Evolutionary conservation across 2,797 vertebrate genomes (phyloP), one percentile per base, ranked within the genome.

Genomic region (Triplophysa yarkandensis): DNA sequence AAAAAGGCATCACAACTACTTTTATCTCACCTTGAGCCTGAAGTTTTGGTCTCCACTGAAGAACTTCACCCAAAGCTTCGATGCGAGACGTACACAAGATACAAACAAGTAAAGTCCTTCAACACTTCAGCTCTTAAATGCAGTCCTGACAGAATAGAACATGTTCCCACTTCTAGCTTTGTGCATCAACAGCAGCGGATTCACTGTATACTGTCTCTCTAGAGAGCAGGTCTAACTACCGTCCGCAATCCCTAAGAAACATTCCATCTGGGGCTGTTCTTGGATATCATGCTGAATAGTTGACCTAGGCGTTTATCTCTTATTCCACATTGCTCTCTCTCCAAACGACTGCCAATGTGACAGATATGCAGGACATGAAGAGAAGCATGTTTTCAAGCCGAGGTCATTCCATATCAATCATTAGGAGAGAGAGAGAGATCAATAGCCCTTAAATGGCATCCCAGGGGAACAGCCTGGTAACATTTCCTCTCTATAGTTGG

Each of bases 401-500:
- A 82, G 87, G 87, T 74, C 84, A 74, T 83, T 85, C 73, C 74
- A 73, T 84, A 84, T 64, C 58, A 69, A 66, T 52, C 80, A 88
- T 83, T 83, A 78, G 30, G 44, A 25, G 10, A 48, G 34, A 68
- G 4, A 65, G 30, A 41, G 63, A 23, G 54, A 81, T 83, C 77
- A 23, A 81, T 81, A 50, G 74, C 68, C 70, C 10, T 68, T 67
- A 64, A 76, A 28, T 11, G 44, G n/a, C 58, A 32, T 68, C 72
- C 71, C 63, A 4, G 46, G 44, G 57, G 61, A 77, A 65, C 52
- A 52, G 70, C 60, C 74, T 55, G 57, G 75, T 81, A 83, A 74
- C 55, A 62, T 74, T 55, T 68, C 71, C 66, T 77, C 54, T 68
- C 23, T 61, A 16, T 7, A 39, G 48, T 57, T 46, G 28, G 63